Evolutionary conservation across 2,888 invertebrate genomes (phyloP).

Genomic region (Pristionchus japonicus): DNA sequence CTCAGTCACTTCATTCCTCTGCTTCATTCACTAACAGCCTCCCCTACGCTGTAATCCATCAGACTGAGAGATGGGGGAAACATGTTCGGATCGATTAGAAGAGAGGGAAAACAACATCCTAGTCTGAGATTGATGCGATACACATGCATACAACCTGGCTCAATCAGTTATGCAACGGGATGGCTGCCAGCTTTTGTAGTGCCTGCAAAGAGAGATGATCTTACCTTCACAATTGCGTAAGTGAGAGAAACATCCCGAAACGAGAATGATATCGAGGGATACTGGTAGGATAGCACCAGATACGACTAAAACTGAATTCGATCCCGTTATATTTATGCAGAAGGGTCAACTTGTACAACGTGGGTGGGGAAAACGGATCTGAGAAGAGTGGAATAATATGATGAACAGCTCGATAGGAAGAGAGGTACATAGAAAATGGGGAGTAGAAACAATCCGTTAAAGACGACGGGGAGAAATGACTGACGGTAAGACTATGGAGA

Average conservation of each 20-base stretch:
- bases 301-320: background rate
- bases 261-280: background rate
- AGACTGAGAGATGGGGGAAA: background rate
- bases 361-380: background rate
- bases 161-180: too few species aligned
- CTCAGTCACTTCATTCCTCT: background rate
- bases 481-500: background rate
- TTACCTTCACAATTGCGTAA: too few species aligned
- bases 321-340: slow-evolving; percentile 28
- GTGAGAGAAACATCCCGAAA: too few species aligned
- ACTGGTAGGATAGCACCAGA: too few species aligned
- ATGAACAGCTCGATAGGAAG: background rate
- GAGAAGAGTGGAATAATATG: slow-evolving; percentile 6
- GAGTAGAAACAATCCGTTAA: background rate
- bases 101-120: background rate
- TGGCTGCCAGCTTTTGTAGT: too few species aligned
- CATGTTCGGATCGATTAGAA: slow-evolving; percentile 6
- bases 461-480: slow-evolving; percentile 13
- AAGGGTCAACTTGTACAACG: slow-evolving; percentile 12
- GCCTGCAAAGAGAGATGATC: too few species aligned
- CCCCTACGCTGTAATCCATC: slow-evolving; percentile 30
- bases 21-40: background rate
- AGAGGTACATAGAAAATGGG: slow-evolving; percentile 1
- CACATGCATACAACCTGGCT: background rate
- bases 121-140: background rate